phyloP scores from a whole-genome alignment of 2,888 invertebrate genomes.

The Euzophera pinguis region DNA sequence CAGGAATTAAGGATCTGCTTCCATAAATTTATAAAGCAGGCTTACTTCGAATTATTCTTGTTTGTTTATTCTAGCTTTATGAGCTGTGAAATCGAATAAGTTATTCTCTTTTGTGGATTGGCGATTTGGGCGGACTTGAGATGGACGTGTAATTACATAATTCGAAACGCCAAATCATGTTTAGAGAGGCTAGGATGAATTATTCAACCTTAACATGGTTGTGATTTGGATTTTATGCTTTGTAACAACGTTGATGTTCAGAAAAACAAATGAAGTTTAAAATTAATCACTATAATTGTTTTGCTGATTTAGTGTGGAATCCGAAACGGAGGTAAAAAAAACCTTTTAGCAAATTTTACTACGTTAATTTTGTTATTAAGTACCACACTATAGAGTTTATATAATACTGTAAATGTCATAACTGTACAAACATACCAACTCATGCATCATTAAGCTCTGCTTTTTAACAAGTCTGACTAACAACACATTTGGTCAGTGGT shows the following conservation, averaged over 20 bases:
- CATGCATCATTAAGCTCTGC: too few species aligned
- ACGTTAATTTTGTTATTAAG: too few species aligned
- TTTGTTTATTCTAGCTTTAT: slow-evolving; percentile 68
- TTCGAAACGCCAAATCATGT: slow-evolving; percentile 45
- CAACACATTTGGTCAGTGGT: too few species aligned
- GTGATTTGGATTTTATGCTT: background rate
- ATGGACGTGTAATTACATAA: slow-evolving; percentile 58
- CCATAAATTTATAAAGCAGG: slow-evolving; percentile 61
- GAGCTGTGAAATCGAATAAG: slow-evolving; percentile 67
- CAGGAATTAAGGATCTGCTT: slow-evolving; percentile 57
- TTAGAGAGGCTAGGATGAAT: slow-evolving; percentile 20
- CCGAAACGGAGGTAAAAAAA: background rate
- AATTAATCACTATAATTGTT: too few species aligned
- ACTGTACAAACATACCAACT: too few species aligned
- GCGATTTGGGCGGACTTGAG: slow-evolving; percentile 51
- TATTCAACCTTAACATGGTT: slow-evolving; percentile 24
- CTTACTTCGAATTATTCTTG: slow-evolving; percentile 61
- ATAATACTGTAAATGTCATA: too few species aligned
- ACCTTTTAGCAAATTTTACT: background rate
- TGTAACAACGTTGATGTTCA: background rate
- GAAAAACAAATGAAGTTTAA: background rate
- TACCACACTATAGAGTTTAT: too few species aligned
- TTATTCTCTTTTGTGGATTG: slow-evolving; percentile 65
- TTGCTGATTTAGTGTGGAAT: too few species aligned
- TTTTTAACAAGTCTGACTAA: too few species aligned